These are phyloP conservation scores for Seladonia tumulorum DNA, from an alignment of 2,888 invertebrate species.

Conservation along the genomic window DNA sequence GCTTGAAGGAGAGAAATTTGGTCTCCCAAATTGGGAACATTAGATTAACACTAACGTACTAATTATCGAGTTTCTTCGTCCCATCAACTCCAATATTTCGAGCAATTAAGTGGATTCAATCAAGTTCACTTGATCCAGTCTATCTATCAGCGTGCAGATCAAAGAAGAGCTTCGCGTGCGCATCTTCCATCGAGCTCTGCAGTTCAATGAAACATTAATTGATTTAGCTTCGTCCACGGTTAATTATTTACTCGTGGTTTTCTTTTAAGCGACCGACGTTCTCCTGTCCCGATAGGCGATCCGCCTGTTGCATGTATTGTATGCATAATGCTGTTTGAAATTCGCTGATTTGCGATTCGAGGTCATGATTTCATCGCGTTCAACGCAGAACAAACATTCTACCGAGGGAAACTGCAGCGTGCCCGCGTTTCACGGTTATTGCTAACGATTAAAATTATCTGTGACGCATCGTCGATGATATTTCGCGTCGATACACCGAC, in stretches of 20 bases:
- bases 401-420: conserved; percentile 32
- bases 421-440: conserved; percentile 37
- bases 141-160: conserved; percentile 19
- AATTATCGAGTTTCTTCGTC: neutral
- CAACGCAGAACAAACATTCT: conserved; percentile 10
- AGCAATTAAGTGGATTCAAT: conserved; percentile 30
- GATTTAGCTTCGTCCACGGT: conserved; percentile 4
- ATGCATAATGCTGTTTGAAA: neutral
- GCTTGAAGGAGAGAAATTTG: neutral
- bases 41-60: no score
- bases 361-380: conserved; percentile 35
- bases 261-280: neutral
- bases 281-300: neutral
- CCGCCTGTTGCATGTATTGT: neutral
- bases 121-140: conserved; percentile 20
- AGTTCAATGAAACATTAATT: conserved; percentile 48
- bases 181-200: conserved; percentile 19
- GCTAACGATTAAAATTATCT: conserved; percentile 52
- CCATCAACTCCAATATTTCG: neutral
- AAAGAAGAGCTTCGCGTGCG: neutral
- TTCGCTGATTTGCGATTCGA: conserved; percentile 10
- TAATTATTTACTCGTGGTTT: neutral
- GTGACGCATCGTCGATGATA: conserved; percentile 46
- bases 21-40: neutral
- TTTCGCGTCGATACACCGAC: conserved; percentile 19